These are phyloP conservation scores for Dione vanillae DNA, from an alignment of 2,888 invertebrate species.

Conservation along the genomic window DNA sequence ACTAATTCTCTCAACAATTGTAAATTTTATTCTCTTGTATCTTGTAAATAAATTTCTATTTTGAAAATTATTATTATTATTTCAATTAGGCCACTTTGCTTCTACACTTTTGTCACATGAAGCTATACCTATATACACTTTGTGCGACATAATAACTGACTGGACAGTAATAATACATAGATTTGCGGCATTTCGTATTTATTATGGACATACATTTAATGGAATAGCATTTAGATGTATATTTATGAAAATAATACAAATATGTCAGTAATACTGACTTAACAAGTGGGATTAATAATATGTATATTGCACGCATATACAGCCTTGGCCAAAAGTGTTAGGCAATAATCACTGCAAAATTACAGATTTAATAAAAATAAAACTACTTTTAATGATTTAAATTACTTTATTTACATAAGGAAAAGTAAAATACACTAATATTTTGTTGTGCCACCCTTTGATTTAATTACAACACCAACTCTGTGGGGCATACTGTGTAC, in stretches of 20 bases:
- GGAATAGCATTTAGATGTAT: constrained; percentile 14
- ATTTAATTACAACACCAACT: not conserved
- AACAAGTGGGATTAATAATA: too few species aligned
- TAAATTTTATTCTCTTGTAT: too few species aligned
- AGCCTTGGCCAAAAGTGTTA: not conserved
- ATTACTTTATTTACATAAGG: not conserved
- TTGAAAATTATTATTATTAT: too few species aligned
- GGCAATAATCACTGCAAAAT: not conserved
- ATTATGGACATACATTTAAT: constrained; percentile 9
- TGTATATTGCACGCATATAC: not conserved
- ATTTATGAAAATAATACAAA: constrained; percentile 19
- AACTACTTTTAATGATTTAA: not conserved
- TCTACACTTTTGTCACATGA: too few species aligned
- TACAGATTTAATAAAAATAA: not conserved
- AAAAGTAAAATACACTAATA: not conserved
- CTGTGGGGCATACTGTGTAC: not conserved
- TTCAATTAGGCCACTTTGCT: not conserved
- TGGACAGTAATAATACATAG: constrained; percentile 13
- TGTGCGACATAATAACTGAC: not conserved
- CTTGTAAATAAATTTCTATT: too few species aligned
- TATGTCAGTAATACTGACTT: not conserved
- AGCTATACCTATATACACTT: not conserved
- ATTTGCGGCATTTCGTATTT: constrained; percentile 21
- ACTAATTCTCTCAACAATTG: too few species aligned
- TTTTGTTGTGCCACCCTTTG: not conserved